These are phyloP conservation scores for Drosophila koepferae DNA, from an alignment of 2,888 invertebrate genomes.

Conservation along the genomic window DNA sequence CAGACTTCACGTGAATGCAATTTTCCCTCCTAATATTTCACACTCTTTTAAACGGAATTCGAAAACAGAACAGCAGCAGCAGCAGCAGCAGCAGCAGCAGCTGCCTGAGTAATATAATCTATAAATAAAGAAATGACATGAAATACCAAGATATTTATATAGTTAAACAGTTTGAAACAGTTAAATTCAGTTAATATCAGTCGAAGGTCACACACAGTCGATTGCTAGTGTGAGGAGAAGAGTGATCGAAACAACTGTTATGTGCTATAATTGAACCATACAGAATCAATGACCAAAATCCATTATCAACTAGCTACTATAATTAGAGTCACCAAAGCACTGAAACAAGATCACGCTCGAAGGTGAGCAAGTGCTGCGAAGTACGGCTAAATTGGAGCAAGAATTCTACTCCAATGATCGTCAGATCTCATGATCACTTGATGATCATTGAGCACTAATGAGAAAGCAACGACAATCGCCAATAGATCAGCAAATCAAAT, in stretches of 20 bases:
- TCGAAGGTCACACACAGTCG: not conserved
- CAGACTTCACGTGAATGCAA: too few relatives aligned
- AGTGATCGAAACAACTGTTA: not conserved
- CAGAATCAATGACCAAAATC: conserved; percentile 33
- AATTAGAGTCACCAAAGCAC: conserved; percentile 26
- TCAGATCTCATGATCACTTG: not conserved
- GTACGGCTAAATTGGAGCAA: conserved; percentile 9
- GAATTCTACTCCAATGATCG: conserved; percentile 5
- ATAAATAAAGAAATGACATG: not conserved
- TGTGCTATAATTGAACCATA: not conserved
- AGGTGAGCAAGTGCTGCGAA: conserved; percentile 28
- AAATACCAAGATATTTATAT: not conserved
- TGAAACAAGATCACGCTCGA: conserved; percentile 29
- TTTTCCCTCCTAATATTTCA: not conserved
- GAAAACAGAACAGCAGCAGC: not conserved
- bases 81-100: not conserved
- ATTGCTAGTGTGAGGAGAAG: not conserved
- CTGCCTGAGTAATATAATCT: not conserved
- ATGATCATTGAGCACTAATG: not conserved
- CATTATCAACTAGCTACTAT: conserved; percentile 23
- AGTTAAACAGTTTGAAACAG: not conserved
- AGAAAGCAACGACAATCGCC: not conserved
- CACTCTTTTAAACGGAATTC: not conserved
- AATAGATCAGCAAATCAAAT: not conserved
- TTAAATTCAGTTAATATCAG: not conserved